Percentiles rank a stretch among this genome's conserved stretches.
Conservation (phyloP, 1,140 invertebrate genomes). For the Heliothis virescens region DNA sequence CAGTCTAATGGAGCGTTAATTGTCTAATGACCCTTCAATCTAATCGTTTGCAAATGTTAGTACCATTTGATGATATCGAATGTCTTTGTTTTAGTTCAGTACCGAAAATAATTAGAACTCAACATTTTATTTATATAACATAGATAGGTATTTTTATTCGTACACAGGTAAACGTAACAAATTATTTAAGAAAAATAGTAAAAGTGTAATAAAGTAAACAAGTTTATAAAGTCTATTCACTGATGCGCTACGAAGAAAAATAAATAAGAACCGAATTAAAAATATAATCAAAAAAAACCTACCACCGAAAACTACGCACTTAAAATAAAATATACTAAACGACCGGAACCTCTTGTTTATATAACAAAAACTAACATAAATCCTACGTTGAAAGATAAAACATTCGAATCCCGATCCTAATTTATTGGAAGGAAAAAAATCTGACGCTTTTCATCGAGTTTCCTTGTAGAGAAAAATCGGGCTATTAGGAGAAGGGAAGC, state of each 20-base stretch:
- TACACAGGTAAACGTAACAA: too few species aligned
- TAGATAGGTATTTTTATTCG: too few species aligned
- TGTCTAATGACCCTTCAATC: constrained; percentile 28
- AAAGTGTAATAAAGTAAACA: too few species aligned
- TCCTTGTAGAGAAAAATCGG: constrained; percentile 79
- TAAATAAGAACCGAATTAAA: not conserved
- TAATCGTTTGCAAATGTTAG: too few species aligned
- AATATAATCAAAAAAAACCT: not conserved
- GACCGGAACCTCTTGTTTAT: constrained; percentile 38
- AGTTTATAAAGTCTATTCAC: not conserved
- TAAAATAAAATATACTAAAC: constrained; percentile 12
- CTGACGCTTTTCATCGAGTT: constrained; percentile 69
- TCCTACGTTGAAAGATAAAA: constrained; percentile 46
- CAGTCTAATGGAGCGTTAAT: constrained; percentile 15
- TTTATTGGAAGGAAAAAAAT: constrained; percentile 72
- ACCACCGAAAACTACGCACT: constrained; percentile 11
- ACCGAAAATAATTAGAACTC: too few species aligned
- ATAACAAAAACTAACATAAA: constrained; percentile 18
- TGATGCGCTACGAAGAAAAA: not conserved
- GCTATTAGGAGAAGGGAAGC: constrained; percentile 74
- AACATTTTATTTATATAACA: too few species aligned
- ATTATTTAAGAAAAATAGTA: too few species aligned
- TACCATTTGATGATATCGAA: not conserved
- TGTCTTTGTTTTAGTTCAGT: not conserved
- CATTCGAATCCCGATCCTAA: constrained; percentile 63